phyloP scores from a whole-genome alignment of 2,113 vertebrate species.

The Serilophus lunatus region DNA sequence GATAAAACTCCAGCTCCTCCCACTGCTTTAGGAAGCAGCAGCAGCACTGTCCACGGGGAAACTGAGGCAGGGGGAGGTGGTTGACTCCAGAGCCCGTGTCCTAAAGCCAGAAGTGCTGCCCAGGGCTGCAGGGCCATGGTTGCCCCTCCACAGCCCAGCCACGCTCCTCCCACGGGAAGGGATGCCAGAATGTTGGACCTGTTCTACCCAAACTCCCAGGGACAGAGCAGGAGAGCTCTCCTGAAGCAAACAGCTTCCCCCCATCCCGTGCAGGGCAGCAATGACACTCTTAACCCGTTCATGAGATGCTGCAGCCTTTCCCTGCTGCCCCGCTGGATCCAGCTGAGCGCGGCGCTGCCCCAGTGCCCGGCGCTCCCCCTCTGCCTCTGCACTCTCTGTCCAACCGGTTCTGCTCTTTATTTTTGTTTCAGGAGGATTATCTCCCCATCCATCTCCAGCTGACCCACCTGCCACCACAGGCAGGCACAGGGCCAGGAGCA shows the following conservation, averaged over 20 bases:
- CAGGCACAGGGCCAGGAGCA: not conserved
- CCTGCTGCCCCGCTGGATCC: not conserved
- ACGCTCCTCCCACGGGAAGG: not conserved
- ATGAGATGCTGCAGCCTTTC: not conserved
- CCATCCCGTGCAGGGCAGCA: accelerated
- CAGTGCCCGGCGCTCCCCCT: not conserved
- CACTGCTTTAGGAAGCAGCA: not conserved
- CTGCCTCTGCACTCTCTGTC: conserved; percentile 72
- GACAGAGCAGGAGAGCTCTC: not conserved
- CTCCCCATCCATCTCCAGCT: conserved; percentile 74
- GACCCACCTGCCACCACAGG: conserved; percentile 65
- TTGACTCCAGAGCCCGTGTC: not conserved
- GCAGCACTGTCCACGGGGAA: accelerated
- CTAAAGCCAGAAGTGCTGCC: not conserved
- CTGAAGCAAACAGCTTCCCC: not conserved
- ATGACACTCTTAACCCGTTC: too few relatives aligned
- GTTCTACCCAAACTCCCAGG: not conserved
- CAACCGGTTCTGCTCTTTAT: conserved; percentile 80
- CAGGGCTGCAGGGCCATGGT: not conserved
- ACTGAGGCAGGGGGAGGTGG: not conserved
- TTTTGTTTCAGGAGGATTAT: conserved; percentile 74
- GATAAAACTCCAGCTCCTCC: not conserved
- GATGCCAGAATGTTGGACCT: not conserved
- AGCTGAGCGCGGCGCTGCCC: too few relatives aligned
- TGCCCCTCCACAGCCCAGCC: not conserved